Base-by-base conservation (phyloP, 1,140 invertebrate genomes). In the Danaus plexippus region DNA sequence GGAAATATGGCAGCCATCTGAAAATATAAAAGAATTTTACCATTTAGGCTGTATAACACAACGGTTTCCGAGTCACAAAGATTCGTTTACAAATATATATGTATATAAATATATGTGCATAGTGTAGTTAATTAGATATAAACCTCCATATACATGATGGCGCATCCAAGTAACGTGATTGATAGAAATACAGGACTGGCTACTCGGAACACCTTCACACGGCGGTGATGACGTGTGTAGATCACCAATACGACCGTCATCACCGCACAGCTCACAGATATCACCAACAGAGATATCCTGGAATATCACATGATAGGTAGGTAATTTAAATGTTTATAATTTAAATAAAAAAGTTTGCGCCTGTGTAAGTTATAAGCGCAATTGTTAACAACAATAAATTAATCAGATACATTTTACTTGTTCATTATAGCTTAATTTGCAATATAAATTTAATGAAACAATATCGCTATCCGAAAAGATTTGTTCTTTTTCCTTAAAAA, bases 1-100 rank as follows among this genome's bases (percentile, higher is more conserved):
- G 95, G 94, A 79, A 96, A 97, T 69, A 97, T 95, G 7, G 95
- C 94, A 43, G 94, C 94, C 94, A 97, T 96, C 95, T 97, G 72
- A 45, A 69, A 32, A 32, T 32, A 32, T 64, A 69, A 45, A 12
- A 56, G 48, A 54, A 10, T 45, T 15, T 15, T 15, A 15, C 15
- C 15, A 3, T 15, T 15, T 15, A 15, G 15, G 15, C 15, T 18
- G 1, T 13, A 42, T 44, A 1, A 47, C 11, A 13, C 45, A 47
- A 47, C 9, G 11, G n/a, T 13, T 12, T 47, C 11, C 9, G n/a
- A 47, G 6, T 15, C 9, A 47, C 9, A 13, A 32, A 32, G 22
- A 0, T 32, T 32, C 22, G 22, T 32, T 32, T 32, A 32, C 22
- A 32, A 32, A 32, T 32, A 32, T 32, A 32, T 32, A 32, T 32